These are phyloP conservation scores for Therioaphis trifolii DNA, from an alignment of 2,888 invertebrate genomes.

Conservation along the genomic window DNA sequence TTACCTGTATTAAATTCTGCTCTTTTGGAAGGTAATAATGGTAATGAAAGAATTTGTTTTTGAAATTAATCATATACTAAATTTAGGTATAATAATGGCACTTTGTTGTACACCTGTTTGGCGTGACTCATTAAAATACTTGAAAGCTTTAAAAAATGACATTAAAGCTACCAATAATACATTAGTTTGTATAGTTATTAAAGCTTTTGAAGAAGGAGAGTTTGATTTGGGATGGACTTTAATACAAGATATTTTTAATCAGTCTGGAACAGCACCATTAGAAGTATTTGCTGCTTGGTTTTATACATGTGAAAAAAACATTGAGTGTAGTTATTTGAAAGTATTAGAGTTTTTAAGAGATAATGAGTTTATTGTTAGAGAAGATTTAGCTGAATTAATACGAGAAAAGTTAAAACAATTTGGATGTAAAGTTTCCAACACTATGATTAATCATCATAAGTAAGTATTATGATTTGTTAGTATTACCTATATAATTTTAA, in stretches of 20 bases:
- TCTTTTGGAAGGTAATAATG: constrained; percentile 45
- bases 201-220: constrained; percentile 74
- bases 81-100: constrained; percentile 49
- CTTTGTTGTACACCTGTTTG: constrained; percentile 51
- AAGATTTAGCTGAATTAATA: constrained; percentile 46
- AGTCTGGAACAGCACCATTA: background rate
- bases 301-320: constrained; percentile 47
- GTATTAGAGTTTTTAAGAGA: constrained; percentile 54
- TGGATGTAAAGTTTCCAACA: constrained; percentile 11
- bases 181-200: constrained; percentile 66
- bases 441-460: constrained; percentile 30
- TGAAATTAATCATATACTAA: background rate
- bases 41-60: background rate
- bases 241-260: constrained; percentile 68
- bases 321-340: background rate
- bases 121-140: constrained; percentile 38
- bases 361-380: constrained; percentile 32
- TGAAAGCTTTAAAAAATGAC: constrained; percentile 31
- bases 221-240: constrained; percentile 74
- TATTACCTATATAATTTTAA: background rate
- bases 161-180: constrained; percentile 65
- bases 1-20: constrained; percentile 54
- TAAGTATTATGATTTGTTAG: constrained; percentile 7
- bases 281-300: constrained; percentile 44
- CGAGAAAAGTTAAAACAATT: background rate